phyloP scores from a whole-genome alignment of 2,888 invertebrate genomes.

The Cataglyphis albicans region DNA sequence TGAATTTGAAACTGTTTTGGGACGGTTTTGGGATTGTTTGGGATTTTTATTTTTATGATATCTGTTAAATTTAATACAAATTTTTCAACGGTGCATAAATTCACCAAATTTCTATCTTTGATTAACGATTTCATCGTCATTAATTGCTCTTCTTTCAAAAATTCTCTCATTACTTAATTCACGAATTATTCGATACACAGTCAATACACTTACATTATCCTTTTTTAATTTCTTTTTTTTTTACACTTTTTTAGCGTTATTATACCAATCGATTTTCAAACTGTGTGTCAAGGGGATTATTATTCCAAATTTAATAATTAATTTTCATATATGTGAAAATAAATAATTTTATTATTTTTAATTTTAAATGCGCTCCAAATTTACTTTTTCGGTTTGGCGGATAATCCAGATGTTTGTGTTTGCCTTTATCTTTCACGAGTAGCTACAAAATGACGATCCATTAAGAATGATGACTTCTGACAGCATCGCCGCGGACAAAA shows the following conservation, averaged over 20 bases:
- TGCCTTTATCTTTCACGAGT: conserved; percentile 36
- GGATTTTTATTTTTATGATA: too few relatives aligned
- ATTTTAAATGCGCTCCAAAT: not conserved
- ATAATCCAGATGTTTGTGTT: not conserved
- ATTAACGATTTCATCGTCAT: conserved; percentile 61
- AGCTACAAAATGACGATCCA: conserved; percentile 65
- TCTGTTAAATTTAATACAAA: too few relatives aligned
- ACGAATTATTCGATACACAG: conserved; percentile 48
- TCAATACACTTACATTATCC: not conserved
- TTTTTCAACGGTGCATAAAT: too few relatives aligned
- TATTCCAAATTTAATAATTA: not conserved
- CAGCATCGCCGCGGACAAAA: conserved; percentile 74
- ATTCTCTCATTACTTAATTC: conserved; percentile 53
- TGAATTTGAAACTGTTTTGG: too few relatives aligned
- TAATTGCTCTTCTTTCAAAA: conserved; percentile 61
- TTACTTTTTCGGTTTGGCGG: not conserved
- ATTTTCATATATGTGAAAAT: not conserved
- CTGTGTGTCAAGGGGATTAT: not conserved
- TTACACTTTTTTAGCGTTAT: not conserved
- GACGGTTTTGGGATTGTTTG: too few relatives aligned
- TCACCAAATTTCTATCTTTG: conserved; percentile 14
- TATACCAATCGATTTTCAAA: not conserved
- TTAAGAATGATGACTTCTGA: conserved; percentile 72
- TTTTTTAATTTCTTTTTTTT: not conserved
- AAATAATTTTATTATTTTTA: not conserved